Evolutionary conservation across 2,888 invertebrate genomes (phyloP).

Genomic region (Macrophya annulata): DNA sequence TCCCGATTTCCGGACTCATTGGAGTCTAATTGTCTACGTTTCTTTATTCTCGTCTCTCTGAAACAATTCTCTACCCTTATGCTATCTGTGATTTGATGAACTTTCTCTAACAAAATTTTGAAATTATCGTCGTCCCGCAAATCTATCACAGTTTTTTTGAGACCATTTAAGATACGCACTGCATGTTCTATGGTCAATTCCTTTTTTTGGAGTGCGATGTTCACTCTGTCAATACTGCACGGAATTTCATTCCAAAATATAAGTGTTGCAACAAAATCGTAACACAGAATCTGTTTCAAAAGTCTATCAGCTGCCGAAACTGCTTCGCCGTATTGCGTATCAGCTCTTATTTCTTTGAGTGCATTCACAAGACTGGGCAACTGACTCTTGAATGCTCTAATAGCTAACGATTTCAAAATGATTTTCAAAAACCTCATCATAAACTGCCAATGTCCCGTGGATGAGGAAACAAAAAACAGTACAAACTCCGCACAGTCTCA

Average conservation of each 20-base stretch:
- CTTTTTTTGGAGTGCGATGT: neutral
- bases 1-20: neutral
- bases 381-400: neutral
- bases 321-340: neutral
- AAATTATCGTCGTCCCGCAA: neutral
- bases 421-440: neutral
- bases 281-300: neutral
- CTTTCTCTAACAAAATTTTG: neutral
- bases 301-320: neutral
- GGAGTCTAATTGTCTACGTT: neutral
- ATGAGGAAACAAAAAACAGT: neutral
- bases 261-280: neutral
- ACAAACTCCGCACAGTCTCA: neutral
- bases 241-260: neutral
- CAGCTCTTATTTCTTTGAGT: neutral
- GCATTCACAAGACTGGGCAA: neutral
- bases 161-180: neutral
- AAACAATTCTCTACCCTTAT: neutral
- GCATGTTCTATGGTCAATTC: neutral
- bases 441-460: neutral
- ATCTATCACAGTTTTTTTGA: neutral
- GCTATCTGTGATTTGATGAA: neutral
- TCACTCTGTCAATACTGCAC: neutral
- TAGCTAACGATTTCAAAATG: neutral
- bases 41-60: neutral